phyloP scores from a whole-genome alignment of 2,888 invertebrate species.

The Seira musarum region DNA sequence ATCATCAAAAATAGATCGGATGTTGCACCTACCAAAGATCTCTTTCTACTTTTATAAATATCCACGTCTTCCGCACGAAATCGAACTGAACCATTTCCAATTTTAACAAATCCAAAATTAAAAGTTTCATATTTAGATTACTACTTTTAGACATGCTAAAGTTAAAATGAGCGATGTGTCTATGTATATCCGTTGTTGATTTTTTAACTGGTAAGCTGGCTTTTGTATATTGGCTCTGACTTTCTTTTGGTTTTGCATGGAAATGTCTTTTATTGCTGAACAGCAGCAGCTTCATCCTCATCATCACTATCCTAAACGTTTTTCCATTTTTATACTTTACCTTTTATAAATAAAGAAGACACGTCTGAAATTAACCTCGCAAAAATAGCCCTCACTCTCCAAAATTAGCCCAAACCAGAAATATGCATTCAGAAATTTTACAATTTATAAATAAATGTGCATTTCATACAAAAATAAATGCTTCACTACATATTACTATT shows the following conservation, averaged over 20 bases:
- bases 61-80: slow-evolving; percentile 14
- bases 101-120: slow-evolving; percentile 61
- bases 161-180: slow-evolving; percentile 35
- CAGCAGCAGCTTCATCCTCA: too few species aligned
- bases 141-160: slow-evolving; percentile 52
- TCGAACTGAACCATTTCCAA: slow-evolving; percentile 52
- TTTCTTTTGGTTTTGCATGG: too few species aligned
- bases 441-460: slow-evolving; percentile 41
- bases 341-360: slow-evolving; percentile 43
- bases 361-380: slow-evolving; percentile 52
- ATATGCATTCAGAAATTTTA: slow-evolving; percentile 45
- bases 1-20: slow-evolving; percentile 41
- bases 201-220: too few species aligned
- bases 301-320: too few species aligned
- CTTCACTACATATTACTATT: too few species aligned
- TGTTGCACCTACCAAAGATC: slow-evolving; percentile 13
- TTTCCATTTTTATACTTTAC: slow-evolving; percentile 39
- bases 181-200: slow-evolving; percentile 16
- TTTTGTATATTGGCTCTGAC: too few species aligned
- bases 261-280: too few species aligned
- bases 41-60: slow-evolving; percentile 30
- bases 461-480: too few species aligned
- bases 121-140: slow-evolving; percentile 58
- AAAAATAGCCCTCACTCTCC: slow-evolving; percentile 58
- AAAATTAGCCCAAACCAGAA: slow-evolving; percentile 59